Conservation (phyloP, 2,797 vertebrate genomes). For the Leucoraja ocellata region DNA sequence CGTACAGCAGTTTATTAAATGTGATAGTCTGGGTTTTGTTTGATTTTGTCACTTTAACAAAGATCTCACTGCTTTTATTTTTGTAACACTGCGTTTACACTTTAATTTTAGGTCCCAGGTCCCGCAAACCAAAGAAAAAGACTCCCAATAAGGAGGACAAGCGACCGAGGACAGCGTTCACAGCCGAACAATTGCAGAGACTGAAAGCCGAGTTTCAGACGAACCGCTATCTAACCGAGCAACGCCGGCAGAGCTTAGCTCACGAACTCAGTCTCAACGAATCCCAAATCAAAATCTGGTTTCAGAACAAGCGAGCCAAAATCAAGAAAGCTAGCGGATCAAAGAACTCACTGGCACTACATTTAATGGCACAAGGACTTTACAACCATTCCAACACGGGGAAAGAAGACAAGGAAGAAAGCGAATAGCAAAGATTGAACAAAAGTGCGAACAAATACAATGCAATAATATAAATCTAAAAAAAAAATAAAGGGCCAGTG, state of each 20-base stretch:
- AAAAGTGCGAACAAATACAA: conserved; percentile 54
- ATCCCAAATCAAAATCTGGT: conserved; percentile 95
- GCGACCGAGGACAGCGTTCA: conserved; percentile 86
- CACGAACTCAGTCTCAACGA: conserved; percentile 86
- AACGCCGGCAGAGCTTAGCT: conserved; percentile 81
- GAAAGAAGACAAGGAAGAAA: conserved; percentile 93
- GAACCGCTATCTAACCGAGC: conserved; percentile 86
- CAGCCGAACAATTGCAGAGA: conserved; percentile 85
- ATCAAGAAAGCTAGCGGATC: conserved; percentile 82
- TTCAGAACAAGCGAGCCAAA: conserved; percentile 91
- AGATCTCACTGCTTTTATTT: neutral
- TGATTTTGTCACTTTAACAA: neutral
- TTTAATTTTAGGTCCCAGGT: conserved; percentile 75
- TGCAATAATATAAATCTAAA: conserved; percentile 83
- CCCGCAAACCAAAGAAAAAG: conserved; percentile 98
- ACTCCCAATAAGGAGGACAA: conserved; percentile 84
- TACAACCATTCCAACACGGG: conserved; percentile 88
- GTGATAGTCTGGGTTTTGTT: neutral
- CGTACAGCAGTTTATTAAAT: neutral
- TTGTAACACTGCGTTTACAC: conserved; percentile 42
- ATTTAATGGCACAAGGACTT: conserved; percentile 89
- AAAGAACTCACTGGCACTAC: conserved; percentile 80
- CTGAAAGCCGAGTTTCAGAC: conserved; percentile 87
- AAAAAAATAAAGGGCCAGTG: conserved; percentile 77
- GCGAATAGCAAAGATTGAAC: conserved; percentile 62